Percentiles rank a stretch among this genome's conserved stretches.
Conservation (phyloP, 2,888 invertebrate species). For the Brenthis daphne region DNA sequence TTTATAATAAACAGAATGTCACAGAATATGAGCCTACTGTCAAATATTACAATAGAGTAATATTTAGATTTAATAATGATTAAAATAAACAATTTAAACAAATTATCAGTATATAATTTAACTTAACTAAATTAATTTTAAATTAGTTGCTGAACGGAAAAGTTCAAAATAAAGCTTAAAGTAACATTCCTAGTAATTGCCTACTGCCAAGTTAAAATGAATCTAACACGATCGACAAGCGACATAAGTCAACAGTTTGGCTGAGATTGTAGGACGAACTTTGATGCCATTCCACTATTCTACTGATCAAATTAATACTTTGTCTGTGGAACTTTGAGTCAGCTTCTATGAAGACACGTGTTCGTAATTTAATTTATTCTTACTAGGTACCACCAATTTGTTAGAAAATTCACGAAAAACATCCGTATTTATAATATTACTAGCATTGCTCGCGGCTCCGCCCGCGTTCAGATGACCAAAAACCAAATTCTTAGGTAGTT, state of each 20-base stretch:
- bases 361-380: not conserved
- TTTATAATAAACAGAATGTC: too few species aligned
- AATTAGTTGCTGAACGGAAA: constrained; percentile 15
- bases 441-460: too few species aligned
- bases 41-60: too few species aligned
- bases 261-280: constrained; percentile 50
- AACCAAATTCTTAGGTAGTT: too few species aligned
- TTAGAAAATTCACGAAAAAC: too few species aligned
- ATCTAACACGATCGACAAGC: constrained; percentile 35
- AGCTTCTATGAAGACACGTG: constrained; percentile 4
- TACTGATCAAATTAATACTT: constrained; percentile 63
- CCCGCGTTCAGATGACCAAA: too few species aligned
- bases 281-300: constrained; percentile 57
- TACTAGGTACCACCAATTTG: not conserved
- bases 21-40: too few species aligned
- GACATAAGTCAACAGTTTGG: constrained; percentile 51
- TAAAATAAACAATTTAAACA: too few species aligned
- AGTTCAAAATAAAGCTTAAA: constrained; percentile 25
- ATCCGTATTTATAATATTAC: too few species aligned
- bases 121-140: not conserved
- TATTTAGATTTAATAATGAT: too few species aligned
- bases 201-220: constrained; percentile 48
- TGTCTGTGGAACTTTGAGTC: constrained; percentile 5
- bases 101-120: too few species aligned
- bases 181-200: constrained; percentile 40